Conservation (phyloP, 1,140 invertebrate species). For the Macrotrachela quadricornifera region DNA sequence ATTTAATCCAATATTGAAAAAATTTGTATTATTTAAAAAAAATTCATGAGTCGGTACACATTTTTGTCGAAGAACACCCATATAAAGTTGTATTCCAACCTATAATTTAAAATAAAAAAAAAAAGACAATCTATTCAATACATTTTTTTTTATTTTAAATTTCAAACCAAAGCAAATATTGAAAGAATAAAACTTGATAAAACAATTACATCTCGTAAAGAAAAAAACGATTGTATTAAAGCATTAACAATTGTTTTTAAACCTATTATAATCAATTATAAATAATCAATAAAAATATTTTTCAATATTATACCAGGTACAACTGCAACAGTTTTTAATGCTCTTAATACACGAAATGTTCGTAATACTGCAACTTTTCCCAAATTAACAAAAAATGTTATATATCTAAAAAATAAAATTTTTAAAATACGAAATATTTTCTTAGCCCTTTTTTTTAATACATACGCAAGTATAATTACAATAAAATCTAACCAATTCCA, state of each 20-base stretch:
- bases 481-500: slow-evolving; percentile 95
- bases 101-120: no score
- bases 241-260: no score
- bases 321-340: slow-evolving; percentile 83
- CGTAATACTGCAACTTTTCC: slow-evolving; percentile 68
- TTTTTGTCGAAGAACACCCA: slow-evolving; percentile 85
- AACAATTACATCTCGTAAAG: no score
- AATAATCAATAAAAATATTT: no score
- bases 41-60: slow-evolving; percentile 57
- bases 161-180: slow-evolving; percentile 33
- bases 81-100: slow-evolving; percentile 68
- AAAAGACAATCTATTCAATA: slow-evolving; percentile 79
- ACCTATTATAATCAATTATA: no score
- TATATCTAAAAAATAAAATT: no score
- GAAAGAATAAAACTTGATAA: no score
- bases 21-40: no score
- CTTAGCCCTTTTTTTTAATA: no score
- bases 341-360: slow-evolving; percentile 75
- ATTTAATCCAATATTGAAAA: no score
- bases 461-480: slow-evolving; percentile 39
- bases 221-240: no score
- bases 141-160: slow-evolving; percentile 96
- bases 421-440: no score
- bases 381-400: slow-evolving; percentile 29
- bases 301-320: slow-evolving; percentile 50